Base-by-base conservation (phyloP, 2,888 invertebrate genomes). In the Lasioglossum lativentre region DNA sequence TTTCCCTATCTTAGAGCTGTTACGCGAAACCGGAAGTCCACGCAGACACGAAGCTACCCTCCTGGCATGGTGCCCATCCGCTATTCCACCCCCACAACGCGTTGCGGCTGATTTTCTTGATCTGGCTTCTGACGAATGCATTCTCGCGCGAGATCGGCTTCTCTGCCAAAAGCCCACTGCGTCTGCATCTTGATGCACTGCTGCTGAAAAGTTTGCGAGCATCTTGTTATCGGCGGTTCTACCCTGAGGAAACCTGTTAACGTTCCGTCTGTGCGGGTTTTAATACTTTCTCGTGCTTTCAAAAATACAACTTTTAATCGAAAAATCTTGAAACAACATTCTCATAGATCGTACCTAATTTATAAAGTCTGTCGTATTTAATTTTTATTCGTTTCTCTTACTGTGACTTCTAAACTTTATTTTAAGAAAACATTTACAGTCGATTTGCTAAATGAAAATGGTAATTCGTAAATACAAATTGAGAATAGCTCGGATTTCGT, bases 41-140 rank as follows among this genome's bases (percentile, higher is more conserved):
- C 34, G 14, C 27, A 38, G 78, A 74, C 66, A 63, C 59, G 71
- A 70, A 76, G 40, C 40, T n/a, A 59, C 56, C 59, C 47, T 52
- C 45, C 73, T 81, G 86, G 86, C 86, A 86, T 86, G 86, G 23
- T 34, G 85, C 85, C 86, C 72, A 80, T 70, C 40, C 47, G 4
- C n/a, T 4, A 10, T n/a, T 40, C 70, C 38, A 12, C 52, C 66
- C 42, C 45, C 1, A 66, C 59, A 34, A 71, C 77, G 52, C 59
- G 76, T 85, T 86, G 86, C 86, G 86, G 86, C 86, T 87, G 86
- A 82, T 42, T 63, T 63, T 80, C 82, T 87, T 87, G 86, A 85
- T 87, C 86, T 87, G 86, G 86, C 86, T 87, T 86, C 63, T 82
- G 82, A 86, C 66, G 77, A 70, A 76, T 86, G 86, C 86, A 86